phyloP scores from a whole-genome alignment of 1,140 invertebrate species.

The Pseudobourletiella spinata region DNA sequence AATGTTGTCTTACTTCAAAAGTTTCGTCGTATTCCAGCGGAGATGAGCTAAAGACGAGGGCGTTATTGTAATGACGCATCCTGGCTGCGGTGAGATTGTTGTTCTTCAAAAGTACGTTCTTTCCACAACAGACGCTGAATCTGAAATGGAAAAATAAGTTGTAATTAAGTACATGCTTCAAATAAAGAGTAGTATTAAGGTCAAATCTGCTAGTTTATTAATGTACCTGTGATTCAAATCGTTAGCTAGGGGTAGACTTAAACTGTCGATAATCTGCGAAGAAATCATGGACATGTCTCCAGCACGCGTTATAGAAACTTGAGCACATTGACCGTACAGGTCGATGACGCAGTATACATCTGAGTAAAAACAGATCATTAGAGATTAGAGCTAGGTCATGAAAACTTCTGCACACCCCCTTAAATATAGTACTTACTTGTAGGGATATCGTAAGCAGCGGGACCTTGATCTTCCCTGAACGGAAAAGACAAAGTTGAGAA shows the following conservation, averaged over 20 bases:
- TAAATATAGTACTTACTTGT: conserved; percentile 43
- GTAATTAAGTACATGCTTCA: no score
- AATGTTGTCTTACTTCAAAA: conserved; percentile 52
- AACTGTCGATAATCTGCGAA: conserved; percentile 34
- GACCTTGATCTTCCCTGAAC: conserved; percentile 66
- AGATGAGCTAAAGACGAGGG: conserved; percentile 45
- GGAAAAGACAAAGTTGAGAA: neutral
- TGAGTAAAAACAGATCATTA: no score
- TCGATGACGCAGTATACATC: conserved; percentile 89
- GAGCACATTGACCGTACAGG: conserved; percentile 86
- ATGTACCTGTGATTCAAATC: conserved; percentile 36
- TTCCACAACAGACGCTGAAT: conserved; percentile 60
- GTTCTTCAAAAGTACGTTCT: conserved; percentile 59
- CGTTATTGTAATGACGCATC: conserved; percentile 51
- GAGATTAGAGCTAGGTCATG: no score
- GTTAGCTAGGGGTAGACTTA: conserved; percentile 32
- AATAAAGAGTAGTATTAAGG: no score
- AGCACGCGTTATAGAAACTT: conserved; percentile 53
- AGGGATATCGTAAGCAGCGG: conserved; percentile 71
- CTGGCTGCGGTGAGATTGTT: conserved; percentile 57
- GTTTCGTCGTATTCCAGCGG: conserved; percentile 46
- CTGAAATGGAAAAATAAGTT: conserved; percentile 37
- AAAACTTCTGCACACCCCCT: no score
- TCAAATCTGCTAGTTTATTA: no score
- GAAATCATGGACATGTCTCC: conserved; percentile 37